Evolutionary conservation across 2,888 invertebrate genomes (phyloP).

Genomic region (Archips crataeganus): DNA sequence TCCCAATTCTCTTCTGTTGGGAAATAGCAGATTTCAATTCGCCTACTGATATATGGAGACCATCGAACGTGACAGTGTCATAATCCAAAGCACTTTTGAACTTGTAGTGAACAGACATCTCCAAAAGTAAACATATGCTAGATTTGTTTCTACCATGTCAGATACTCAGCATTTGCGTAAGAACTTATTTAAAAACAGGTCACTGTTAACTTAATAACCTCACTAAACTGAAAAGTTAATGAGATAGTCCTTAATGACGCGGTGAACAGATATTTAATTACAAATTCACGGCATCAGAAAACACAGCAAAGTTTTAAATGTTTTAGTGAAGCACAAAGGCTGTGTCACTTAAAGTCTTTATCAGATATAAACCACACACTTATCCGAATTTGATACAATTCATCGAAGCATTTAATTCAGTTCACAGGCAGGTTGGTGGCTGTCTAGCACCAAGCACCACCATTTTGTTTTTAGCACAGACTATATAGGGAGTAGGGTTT

Average conservation of each 20-base stretch:
- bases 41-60: constrained; percentile 97
- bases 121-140: constrained; percentile 53
- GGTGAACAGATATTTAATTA: not conserved
- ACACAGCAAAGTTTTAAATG: not conserved
- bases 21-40: constrained; percentile 98
- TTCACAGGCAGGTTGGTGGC: no score
- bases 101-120: constrained; percentile 99
- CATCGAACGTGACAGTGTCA: constrained; percentile 98
- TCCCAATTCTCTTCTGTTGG: constrained; percentile 97
- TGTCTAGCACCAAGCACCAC: not conserved
- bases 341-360: not conserved
- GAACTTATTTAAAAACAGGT: constrained; percentile 15
- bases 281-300: not conserved
- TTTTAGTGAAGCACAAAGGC: not conserved
- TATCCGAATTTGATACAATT: no score
- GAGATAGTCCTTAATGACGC: not conserved
- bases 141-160: constrained; percentile 62
- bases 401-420: no score
- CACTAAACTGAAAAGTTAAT: constrained; percentile 4
- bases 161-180: constrained; percentile 21
- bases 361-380: not conserved
- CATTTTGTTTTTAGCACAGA: constrained; percentile 3
- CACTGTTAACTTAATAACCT: constrained; percentile 22
- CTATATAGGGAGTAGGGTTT: not conserved
- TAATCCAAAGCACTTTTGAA: constrained; percentile 98